These are phyloP conservation scores for Xylocampa areola DNA, from an alignment of 2,888 invertebrate species.

Conservation along the genomic window DNA sequence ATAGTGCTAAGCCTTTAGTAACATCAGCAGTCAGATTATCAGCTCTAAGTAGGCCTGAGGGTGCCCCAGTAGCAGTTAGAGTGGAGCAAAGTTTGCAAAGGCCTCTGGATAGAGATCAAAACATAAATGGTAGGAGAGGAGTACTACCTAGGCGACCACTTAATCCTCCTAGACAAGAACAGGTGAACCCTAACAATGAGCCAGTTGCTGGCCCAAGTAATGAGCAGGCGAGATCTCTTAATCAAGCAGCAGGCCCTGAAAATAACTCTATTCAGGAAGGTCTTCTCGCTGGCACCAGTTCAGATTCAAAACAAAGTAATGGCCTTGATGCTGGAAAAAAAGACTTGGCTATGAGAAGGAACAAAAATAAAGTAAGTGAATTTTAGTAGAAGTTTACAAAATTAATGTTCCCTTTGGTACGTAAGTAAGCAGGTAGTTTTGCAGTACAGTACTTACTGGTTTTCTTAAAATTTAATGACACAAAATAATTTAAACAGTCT, in stretches of 20 bases:
- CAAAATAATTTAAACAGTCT: no score
- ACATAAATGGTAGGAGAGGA: constrained; percentile 93
- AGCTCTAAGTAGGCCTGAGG: constrained; percentile 78
- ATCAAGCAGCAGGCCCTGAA: constrained; percentile 62
- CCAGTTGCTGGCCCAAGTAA: constrained; percentile 86
- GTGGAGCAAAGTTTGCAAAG: constrained; percentile 86
- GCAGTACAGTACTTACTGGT: no score
- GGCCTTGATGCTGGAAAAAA: constrained; percentile 74
- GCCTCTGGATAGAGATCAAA: constrained; percentile 91
- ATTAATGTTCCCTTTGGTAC: no score
- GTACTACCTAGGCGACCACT: constrained; percentile 81
- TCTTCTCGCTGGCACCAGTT: constrained; percentile 64
- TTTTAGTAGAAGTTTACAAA: no score
- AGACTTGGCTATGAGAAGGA: constrained; percentile 77
- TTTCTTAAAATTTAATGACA: no score
- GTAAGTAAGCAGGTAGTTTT: no score
- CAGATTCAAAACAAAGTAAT: constrained; percentile 68
- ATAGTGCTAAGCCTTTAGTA: constrained; percentile 87
- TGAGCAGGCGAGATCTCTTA: constrained; percentile 64
- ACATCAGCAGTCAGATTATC: constrained; percentile 88
- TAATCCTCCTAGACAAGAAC: constrained; percentile 67
- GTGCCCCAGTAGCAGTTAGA: constrained; percentile 85
- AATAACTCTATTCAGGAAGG: constrained; percentile 65
- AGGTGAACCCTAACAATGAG: constrained; percentile 69
- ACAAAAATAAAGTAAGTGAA: constrained; percentile 78